These are phyloP conservation scores for rabbit (Oryctolagus cuniculus) DNA, from an alignment of 2,113 vertebrate genomes.

Conservation along the genomic window DNA sequence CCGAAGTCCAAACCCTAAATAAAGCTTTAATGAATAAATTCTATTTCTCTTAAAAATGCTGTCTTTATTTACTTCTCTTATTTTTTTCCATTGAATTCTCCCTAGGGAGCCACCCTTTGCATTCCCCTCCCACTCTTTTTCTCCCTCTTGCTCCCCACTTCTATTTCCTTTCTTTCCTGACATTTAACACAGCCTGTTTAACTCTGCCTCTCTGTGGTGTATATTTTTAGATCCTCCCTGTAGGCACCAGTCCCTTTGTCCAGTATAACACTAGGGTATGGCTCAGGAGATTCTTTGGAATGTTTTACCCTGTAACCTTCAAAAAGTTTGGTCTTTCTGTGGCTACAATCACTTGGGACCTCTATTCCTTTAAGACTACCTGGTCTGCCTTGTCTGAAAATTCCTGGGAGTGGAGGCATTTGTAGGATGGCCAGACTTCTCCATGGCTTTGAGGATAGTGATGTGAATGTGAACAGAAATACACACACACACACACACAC, in stretches of 20 bases:
- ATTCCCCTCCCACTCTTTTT: background rate
- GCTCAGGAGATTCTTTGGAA: background rate
- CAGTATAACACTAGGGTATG: background rate
- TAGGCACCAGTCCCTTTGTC: background rate
- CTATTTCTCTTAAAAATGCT: background rate
- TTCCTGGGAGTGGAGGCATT: background rate
- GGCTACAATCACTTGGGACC: background rate
- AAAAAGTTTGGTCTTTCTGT: background rate
- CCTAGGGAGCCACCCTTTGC: background rate
- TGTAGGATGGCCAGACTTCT: background rate
- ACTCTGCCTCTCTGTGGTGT: background rate
- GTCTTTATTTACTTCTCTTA: background rate
- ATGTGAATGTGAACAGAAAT: background rate
- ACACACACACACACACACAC: too few species aligned
- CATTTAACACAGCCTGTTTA: background rate
- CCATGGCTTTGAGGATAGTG: background rate
- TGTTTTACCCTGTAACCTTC: background rate
- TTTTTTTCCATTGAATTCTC: background rate
- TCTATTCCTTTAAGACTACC: background rate
- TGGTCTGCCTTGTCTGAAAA: background rate
- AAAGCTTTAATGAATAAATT: background rate
- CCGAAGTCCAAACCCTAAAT: background rate
- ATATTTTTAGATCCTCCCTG: background rate
- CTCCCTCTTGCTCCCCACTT: accelerated
- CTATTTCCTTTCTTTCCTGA: background rate